Conservation (phyloP, 1,140 invertebrate species). For the Drosophila tropicalis region DNA sequence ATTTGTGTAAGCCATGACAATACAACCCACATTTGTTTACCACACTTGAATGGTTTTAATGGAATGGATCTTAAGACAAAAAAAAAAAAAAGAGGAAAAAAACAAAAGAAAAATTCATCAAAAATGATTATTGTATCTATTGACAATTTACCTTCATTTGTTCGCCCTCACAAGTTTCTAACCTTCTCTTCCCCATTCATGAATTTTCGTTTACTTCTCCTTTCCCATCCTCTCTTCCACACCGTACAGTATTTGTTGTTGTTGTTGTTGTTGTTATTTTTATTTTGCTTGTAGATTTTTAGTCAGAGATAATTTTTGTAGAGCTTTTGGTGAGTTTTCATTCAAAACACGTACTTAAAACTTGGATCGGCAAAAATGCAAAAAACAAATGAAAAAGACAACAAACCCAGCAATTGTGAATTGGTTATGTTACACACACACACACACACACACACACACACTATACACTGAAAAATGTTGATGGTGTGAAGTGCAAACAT, state of each 20-base stretch:
- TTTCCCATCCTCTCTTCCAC: not conserved
- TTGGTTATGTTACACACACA: conserved; percentile 15
- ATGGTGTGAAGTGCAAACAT: conserved; percentile 2
- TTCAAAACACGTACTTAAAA: conserved; percentile 72
- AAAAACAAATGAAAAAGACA: conserved; percentile 23
- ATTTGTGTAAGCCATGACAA: not conserved
- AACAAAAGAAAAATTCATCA: conserved; percentile 2
- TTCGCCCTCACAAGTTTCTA: conserved; percentile 20
- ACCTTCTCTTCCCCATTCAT: conserved; percentile 60
- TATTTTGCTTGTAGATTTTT: conserved; percentile 57
- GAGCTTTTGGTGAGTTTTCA: conserved; percentile 51
- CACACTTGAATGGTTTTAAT: not conserved
- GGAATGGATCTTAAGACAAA: not conserved
- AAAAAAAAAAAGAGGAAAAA: no score
- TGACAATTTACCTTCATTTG: conserved; percentile 45
- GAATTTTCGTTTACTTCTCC: conserved; percentile 29
- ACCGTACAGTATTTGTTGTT: not conserved
- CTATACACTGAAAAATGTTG: not conserved
- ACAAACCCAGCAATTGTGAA: conserved; percentile 39
- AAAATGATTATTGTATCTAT: conserved; percentile 41
- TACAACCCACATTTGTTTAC: no score
- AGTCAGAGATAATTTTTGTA: conserved; percentile 66
- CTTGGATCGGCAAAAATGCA: conserved; percentile 34
- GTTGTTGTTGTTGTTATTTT: conserved; percentile 24
- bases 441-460: conserved; percentile 30